Evolutionary conservation across 2,888 invertebrate genomes (phyloP), one percentile per base, ranked within the genome.

Genomic region (Eurytoma adleriae): DNA sequence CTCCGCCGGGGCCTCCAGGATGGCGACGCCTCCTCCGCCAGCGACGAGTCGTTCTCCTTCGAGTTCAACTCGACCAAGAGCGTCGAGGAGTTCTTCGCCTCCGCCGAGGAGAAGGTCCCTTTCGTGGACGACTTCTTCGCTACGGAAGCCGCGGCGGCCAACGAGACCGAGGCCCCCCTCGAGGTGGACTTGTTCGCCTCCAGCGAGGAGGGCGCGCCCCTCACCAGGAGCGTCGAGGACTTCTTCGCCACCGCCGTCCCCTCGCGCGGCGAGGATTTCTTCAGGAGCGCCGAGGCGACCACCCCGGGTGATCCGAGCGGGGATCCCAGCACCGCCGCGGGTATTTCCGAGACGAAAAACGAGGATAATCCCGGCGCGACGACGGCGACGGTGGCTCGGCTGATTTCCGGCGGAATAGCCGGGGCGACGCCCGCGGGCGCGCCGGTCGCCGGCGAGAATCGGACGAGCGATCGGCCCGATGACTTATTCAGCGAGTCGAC

Each of bases 1-100:
- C n/a, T 48, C 54, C 14, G 13, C 13, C 16, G 61, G 40, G 40
- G 54, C 62, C 1, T 18, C 62, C 48, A 50, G 20, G 59, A 77
- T 57, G n/a, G 0, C 40, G 10, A 1, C 50, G 40, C 27, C n/a
- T 56, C 56, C 18, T 12, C 30, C 3, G 52, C 52, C 40, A 59
- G 59, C 59, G 59, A 16, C 59, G 16, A 24, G 30, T 40, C 40
- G 5, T n/a, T 14, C 30, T 62, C 69, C 13, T 13, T 64, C 50
- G 78, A 72, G 59, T 67, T 61, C 13, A 80, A 71, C 13, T 18
- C 67, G 14, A 77, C 72, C 7, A 64, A 69, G 27, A 80, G 80
- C 57, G 54, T 74, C 40, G 75, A 74, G 57, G 54, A 66, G 2
- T 69, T 74, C 56, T 68, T 79, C n/a, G 59, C 67, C 5, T 18